Evolutionary conservation across 1,140 invertebrate species (phyloP), one percentile per base, ranked within the genome.

Genomic region (Cotesia vestalis): DNA sequence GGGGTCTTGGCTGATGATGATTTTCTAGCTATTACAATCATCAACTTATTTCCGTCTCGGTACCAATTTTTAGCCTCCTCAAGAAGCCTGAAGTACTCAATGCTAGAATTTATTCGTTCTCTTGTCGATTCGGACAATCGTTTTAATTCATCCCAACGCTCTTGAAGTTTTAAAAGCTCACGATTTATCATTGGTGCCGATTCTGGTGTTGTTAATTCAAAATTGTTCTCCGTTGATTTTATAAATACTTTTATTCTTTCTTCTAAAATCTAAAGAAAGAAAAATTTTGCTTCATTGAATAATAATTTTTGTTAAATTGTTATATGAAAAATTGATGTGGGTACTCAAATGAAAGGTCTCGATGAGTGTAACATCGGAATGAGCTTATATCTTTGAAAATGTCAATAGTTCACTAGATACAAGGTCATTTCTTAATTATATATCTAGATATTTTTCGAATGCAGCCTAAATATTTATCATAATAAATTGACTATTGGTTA

Each of bases 91-190:
- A 90, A 91, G 78, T 91, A 91, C 46, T 89, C 84, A 11, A 89
- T 87, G 66, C 88, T 89, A 35, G 88, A 83, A 76, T 90, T 85
- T 3, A 89, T 87, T 57, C 88, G 85, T 64, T 87, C 85, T 78
- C 92, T 89, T 36, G 91, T 92, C 69, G 92, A 90, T 51, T 88
- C 88, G 9, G 94, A 90, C 81, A 92, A 90, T 20, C 88, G 88
- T 78, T 92, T 91, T 78, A 96, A 90, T 72, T 90, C 89, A 34
- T 90, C 89, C 92, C 93, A 94, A 81, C 93, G 91, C 6, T 90
- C 89, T 78, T 91, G 88, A 59, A 96, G 85, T 73, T 90, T 89
- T 11, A 88, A 85, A 6, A 95, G 84, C 79, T 95, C 91, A 20
- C 85, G 86, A 78, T 89, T 81, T 6, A 94, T 89, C 73, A 90